Evolutionary conservation across 1,140 invertebrate species (phyloP).

Genomic region (Mesaphorura yosii): DNA sequence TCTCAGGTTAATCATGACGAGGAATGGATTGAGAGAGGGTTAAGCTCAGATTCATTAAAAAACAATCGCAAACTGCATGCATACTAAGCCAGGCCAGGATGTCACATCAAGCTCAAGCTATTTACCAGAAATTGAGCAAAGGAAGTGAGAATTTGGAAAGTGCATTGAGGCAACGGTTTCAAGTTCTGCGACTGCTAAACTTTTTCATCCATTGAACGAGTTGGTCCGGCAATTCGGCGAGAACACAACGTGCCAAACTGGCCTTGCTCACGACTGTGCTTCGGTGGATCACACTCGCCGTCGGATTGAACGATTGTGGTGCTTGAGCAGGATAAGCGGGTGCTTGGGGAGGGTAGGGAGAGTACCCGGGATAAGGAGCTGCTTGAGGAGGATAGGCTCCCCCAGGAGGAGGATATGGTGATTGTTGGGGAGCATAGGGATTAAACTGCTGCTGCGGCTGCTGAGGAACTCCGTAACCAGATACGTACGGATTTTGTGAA

Average conservation of each 20-base stretch:
- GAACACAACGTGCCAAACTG: slow-evolving; percentile 43
- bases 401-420: slow-evolving; percentile 4
- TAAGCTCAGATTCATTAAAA: background rate
- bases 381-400: slow-evolving; percentile 3
- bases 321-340: background rate
- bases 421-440: background rate
- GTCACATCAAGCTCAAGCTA: too few species aligned
- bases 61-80: background rate
- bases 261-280: slow-evolving; percentile 26
- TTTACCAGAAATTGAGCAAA: too few species aligned
- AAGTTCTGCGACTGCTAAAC: too few species aligned
- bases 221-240: slow-evolving; percentile 47
- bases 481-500: too few species aligned
- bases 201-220: slow-evolving; percentile 44
- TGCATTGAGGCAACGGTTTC: too few species aligned
- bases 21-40: background rate
- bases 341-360: slow-evolving; percentile 3
- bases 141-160: too few species aligned
- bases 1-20: background rate
- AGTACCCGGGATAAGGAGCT: slow-evolving; percentile 8
- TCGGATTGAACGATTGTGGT: background rate
- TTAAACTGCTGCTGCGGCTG: background rate
- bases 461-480: background rate
- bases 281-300: background rate
- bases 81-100: too few species aligned